Evolutionary conservation across 2,888 invertebrate genomes (phyloP), one percentile per base, ranked within the genome.

Genomic region (Oithona nana): DNA sequence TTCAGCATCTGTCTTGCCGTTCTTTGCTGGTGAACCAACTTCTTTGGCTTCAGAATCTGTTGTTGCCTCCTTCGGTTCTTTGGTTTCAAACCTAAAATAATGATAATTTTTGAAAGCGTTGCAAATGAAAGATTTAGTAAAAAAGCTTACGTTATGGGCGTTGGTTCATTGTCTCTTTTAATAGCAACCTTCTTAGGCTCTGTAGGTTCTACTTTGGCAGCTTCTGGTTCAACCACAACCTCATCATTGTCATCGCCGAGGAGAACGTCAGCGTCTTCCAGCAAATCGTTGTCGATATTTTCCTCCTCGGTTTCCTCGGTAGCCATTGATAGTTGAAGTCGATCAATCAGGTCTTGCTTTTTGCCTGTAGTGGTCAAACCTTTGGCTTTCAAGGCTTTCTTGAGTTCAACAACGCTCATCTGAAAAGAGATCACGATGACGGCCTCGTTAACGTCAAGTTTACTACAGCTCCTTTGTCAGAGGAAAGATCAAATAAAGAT

Each of bases 361-460:
- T 57, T 56, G 29, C 62, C 62, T 22, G 52, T 54, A 1, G 28
- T 22, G 1, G 62, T 24, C 22, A 62, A 54, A 22, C 56, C 56
- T 26, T 31, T 22, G n/a, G 48, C 24, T 31, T 56, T 55, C 24
- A 62, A 31, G 28, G 31, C 62, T 2, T 57, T 56, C 56, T 56
- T 62, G 39, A 62, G 48, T 30, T 62, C 62, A 3, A 56, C 56
- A 26, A 62, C 56, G 31, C 31, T 62, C 62, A 62, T 62, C 59
- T 59, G 50, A n/a, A n/a, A n/a, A n/a, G n/a, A n/a, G n/a, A n/a
- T n/a, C n/a, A n/a, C n/a, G n/a, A n/a, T n/a, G n/a, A n/a, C n/a
- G n/a, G n/a, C n/a, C n/a, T n/a, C n/a, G n/a, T n/a, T n/a, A n/a
- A n/a, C n/a, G n/a, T n/a, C n/a, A n/a, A n/a, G n/a, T n/a, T n/a